phyloP scores from a whole-genome alignment of 2,113 vertebrate species.

The Clarias gariepinus region DNA sequence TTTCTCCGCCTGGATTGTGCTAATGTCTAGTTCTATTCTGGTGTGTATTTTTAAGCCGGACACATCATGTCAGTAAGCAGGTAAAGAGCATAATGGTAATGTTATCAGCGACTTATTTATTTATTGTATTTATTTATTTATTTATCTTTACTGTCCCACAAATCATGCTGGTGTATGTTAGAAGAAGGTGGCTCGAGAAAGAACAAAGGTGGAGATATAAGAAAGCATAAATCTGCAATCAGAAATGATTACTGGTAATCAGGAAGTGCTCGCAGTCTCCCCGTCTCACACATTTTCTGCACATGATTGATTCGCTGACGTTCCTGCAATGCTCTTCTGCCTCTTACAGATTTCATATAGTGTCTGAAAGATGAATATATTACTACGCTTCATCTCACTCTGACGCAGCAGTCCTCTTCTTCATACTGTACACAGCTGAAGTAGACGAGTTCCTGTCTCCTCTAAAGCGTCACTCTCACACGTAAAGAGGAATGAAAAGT shows the following conservation, averaged over 20 bases:
- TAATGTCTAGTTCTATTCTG: constrained; percentile 36
- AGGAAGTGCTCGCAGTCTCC: neutral
- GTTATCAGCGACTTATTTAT: neutral
- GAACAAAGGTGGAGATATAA: neutral
- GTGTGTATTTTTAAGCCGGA: constrained; percentile 3
- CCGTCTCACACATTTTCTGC: neutral
- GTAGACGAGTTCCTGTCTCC: neutral
- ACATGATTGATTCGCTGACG: neutral
- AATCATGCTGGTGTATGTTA: neutral
- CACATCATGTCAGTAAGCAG: neutral
- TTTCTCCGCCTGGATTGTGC: constrained; percentile 17
- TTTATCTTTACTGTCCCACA: neutral
- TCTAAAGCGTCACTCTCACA: neutral
- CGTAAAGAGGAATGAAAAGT: neutral
- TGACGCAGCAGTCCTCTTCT: neutral
- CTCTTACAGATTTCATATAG: neutral
- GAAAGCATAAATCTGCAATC: neutral
- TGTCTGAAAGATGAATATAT: neutral
- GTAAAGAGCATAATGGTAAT: constrained; percentile 9
- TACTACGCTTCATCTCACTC: neutral
- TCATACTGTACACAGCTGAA: neutral
- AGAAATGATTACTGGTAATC: constrained; percentile 2
- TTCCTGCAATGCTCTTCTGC: neutral
- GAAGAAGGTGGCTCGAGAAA: neutral
- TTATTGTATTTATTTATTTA: neutral